These are phyloP conservation scores for Apamea anceps DNA, from an alignment of 2,888 invertebrate genomes.

Conservation along the genomic window DNA sequence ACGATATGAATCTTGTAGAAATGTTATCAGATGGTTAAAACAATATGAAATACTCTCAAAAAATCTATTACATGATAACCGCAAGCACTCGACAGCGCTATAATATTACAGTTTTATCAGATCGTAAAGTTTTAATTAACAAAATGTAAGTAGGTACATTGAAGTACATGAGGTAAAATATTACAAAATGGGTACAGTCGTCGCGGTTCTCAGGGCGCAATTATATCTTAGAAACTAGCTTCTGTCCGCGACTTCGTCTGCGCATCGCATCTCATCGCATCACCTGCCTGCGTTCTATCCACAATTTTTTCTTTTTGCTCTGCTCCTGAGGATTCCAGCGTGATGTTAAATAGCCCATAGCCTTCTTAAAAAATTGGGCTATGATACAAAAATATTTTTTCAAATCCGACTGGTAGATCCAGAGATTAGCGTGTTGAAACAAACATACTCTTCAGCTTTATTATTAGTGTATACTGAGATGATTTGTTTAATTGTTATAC, in stretches of 20 bases:
- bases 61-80: conserved; percentile 48
- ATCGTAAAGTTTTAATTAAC: conserved; percentile 64
- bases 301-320: too few relatives aligned
- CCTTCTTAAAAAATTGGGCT: not conserved
- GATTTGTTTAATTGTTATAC: conserved; percentile 46
- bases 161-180: conserved; percentile 28
- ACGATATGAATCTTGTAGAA: conserved; percentile 52
- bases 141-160: conserved; percentile 53
- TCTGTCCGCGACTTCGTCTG: not conserved
- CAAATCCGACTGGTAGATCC: not conserved
- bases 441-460: not conserved
- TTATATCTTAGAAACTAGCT: conserved; percentile 31
- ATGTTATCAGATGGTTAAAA: conserved; percentile 61
- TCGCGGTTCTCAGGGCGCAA: conserved; percentile 55
- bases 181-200: conserved; percentile 47
- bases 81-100: conserved; percentile 62
- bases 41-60: conserved; percentile 56
- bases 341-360: too few relatives aligned
- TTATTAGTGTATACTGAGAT: not conserved
- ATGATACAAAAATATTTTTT: not conserved
- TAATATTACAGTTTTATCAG: conserved; percentile 61
- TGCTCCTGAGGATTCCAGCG: too few relatives aligned
- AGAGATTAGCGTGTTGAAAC: not conserved
- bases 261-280: too few relatives aligned
- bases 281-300: too few relatives aligned